A percentile compares a stretch with the other conserved stretches of the same genome.
These are phyloP conservation scores for Candoia aspera DNA, from an alignment of 2,113 vertebrate species.

Conservation along the genomic window DNA sequence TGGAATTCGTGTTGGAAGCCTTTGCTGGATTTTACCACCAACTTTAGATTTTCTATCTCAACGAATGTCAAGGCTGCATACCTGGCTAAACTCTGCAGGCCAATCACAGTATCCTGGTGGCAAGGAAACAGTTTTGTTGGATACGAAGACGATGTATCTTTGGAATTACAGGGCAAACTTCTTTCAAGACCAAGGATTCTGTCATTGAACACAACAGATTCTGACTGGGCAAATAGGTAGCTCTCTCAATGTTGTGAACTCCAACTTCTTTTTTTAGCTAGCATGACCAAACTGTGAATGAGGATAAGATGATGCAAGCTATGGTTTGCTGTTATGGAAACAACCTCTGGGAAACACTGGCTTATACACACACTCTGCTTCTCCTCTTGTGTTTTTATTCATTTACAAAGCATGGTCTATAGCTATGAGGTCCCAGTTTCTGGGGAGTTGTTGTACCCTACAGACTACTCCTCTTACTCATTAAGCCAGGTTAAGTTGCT, in stretches of 20 bases:
- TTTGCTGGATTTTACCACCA: slow-evolving; percentile 60
- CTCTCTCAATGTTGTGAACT: neutral
- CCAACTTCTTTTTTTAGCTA: neutral
- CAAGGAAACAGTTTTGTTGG: neutral
- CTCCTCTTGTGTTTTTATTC: neutral
- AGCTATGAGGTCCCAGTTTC: neutral
- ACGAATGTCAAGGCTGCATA: slow-evolving; percentile 70
- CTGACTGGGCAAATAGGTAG: neutral
- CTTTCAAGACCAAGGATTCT: neutral
- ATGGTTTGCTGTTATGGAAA: neutral
- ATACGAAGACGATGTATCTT: neutral
- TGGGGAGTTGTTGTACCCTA: too few species aligned
- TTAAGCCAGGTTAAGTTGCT: neutral
- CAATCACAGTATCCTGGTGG: slow-evolving; percentile 74
- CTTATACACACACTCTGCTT: neutral
- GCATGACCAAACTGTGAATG: neutral
- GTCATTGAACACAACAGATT: neutral
- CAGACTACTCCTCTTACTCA: neutral
- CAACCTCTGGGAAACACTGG: neutral
- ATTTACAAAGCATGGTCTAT: neutral
- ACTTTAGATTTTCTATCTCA: slow-evolving; percentile 59
- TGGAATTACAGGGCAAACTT: neutral
- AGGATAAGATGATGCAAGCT: neutral
- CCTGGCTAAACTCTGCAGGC: slow-evolving; percentile 69
- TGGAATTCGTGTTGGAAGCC: slow-evolving; percentile 64